phyloP scores from a whole-genome alignment of 2,113 vertebrate genomes.

The Bettongia penicillata region DNA sequence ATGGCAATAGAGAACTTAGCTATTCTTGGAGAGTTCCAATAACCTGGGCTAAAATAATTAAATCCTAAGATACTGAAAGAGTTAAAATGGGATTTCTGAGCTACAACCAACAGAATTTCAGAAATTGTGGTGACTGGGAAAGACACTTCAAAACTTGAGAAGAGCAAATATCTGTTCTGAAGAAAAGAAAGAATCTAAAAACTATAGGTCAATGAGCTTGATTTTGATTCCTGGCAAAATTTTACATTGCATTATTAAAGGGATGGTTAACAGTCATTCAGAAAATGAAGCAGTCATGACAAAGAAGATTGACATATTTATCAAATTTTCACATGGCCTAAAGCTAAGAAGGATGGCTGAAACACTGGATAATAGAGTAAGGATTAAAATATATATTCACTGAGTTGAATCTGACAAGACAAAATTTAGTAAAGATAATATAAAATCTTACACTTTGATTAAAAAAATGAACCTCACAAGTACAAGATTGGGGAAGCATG shows the following conservation, averaged over 20 bases:
- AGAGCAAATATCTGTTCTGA: neutral
- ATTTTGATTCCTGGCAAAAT: neutral
- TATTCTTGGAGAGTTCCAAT: neutral
- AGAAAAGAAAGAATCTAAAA: neutral
- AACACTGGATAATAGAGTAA: neutral
- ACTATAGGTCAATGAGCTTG: neutral
- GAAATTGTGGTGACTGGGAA: neutral
- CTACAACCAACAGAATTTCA: neutral
- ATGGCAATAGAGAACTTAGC: neutral
- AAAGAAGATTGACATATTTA: neutral
- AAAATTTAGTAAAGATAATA: neutral
- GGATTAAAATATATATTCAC: neutral
- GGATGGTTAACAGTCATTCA: neutral
- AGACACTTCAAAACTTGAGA: neutral
- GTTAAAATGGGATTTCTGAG: neutral
- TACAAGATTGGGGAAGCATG: neutral
- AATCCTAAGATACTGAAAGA: neutral
- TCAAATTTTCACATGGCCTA: neutral
- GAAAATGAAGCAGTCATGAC: neutral
- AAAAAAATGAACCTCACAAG: neutral
- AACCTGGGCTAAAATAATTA: neutral
- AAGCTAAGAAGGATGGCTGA: neutral
- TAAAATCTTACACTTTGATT: neutral
- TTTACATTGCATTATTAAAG: neutral
- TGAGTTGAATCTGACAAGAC: neutral